Evolutionary conservation across 1,140 invertebrate species (phyloP).

Genomic region (Pteromalus puparum): DNA sequence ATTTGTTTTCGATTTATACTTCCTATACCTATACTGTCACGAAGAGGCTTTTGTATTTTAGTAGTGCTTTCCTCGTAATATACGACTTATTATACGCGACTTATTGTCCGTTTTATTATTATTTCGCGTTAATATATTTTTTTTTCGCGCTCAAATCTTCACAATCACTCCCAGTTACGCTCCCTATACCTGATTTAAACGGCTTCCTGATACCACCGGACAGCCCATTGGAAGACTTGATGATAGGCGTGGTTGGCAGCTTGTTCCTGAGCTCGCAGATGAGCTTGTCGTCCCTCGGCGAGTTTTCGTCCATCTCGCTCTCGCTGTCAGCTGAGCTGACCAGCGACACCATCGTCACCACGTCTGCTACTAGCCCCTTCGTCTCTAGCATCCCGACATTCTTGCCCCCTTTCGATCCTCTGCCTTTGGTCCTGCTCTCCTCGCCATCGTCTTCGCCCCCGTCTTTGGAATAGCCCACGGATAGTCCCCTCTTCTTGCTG

Average conservation of each 20-base stretch:
- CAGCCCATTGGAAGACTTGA: slow-evolving; percentile 64
- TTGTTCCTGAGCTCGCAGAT: slow-evolving; percentile 70
- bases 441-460: slow-evolving; percentile 44
- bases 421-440: slow-evolving; percentile 39
- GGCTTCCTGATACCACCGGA: slow-evolving; percentile 66
- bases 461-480: slow-evolving; percentile 53
- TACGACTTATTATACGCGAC: no score
- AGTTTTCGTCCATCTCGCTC: slow-evolving; percentile 70
- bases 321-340: slow-evolving; percentile 77
- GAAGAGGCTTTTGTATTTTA: background rate
- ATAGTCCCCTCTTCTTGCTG: slow-evolving; percentile 60
- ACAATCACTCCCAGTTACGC: background rate
- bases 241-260: slow-evolving; percentile 70
- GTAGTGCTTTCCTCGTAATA: background rate
- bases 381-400: slow-evolving; percentile 12
- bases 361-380: slow-evolving; percentile 64
- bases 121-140: no score
- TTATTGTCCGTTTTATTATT: no score
- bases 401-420: slow-evolving; percentile 43
- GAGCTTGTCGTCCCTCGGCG: slow-evolving; percentile 67
- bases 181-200: slow-evolving; percentile 74
- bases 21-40: no score
- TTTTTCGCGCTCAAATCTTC: no score
- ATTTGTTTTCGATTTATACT: background rate
- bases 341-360: slow-evolving; percentile 78